These are phyloP conservation scores for Amiota minor DNA, from an alignment of 2,888 invertebrate species.

Conservation along the genomic window DNA sequence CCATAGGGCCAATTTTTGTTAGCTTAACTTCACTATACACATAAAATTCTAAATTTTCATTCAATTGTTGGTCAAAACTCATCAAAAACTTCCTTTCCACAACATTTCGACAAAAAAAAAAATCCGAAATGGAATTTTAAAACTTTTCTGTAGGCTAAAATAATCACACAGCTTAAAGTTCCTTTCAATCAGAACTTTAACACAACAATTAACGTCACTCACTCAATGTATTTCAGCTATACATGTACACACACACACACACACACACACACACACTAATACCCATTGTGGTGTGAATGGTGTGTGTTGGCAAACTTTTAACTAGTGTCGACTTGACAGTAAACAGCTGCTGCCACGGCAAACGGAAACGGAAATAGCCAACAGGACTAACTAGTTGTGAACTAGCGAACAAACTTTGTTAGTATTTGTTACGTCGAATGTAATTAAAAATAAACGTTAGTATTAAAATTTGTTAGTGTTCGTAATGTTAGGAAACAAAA, in stretches of 20 bases:
- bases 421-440: not conserved
- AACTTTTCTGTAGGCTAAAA: too few species aligned
- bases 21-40: too few species aligned
- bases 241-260: too few species aligned
- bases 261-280: too few species aligned
- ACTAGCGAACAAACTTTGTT: not conserved
- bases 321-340: not conserved
- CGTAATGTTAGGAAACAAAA: not conserved
- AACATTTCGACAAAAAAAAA: too few species aligned
- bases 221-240: not conserved
- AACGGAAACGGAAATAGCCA: not conserved
- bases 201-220: constrained; percentile 2
- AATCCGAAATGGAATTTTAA: too few species aligned
- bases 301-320: not conserved
- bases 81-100: too few species aligned
- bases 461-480: not conserved
- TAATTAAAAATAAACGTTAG: constrained; percentile 10
- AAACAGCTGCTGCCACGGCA: not conserved
- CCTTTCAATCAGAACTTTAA: constrained; percentile 21
- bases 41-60: too few species aligned
- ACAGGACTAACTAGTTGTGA: not conserved
- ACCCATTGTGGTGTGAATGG: too few species aligned
- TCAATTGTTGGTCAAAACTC: too few species aligned
- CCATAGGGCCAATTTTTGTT: too few species aligned
- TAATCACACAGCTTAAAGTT: not conserved